phyloP scores from a whole-genome alignment of 2,113 vertebrate genomes.

The Pterocles gutturalis region DNA sequence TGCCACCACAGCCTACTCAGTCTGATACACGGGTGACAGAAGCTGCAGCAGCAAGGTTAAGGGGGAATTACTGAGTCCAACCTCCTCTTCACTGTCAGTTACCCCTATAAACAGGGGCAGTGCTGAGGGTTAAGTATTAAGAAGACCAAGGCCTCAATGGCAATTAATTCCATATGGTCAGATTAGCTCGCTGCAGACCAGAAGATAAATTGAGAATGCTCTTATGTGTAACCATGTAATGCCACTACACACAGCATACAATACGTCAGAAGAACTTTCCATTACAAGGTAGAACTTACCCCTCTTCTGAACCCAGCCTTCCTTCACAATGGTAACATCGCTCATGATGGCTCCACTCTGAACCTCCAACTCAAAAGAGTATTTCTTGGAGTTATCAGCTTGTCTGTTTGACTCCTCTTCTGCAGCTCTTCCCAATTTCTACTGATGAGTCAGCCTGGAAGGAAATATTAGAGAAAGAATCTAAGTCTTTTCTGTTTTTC shows the following conservation, averaged over 20 bases:
- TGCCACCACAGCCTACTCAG: background rate
- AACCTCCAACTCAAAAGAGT: conserved; percentile 86
- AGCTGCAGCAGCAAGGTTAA: conserved; percentile 5
- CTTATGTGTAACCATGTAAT: background rate
- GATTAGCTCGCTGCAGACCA: background rate
- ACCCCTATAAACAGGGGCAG: background rate
- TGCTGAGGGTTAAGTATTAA: background rate
- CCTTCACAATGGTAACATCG: conserved; percentile 99
- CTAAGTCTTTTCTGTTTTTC: conserved; percentile 82
- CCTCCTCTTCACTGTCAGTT: background rate
- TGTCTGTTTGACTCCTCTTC: conserved; percentile 82
- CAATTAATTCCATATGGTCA: background rate
- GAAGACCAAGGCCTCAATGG: background rate
- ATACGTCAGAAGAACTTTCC: background rate
- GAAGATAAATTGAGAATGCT: conserved; percentile 4
- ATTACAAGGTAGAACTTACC: conserved; percentile 82
- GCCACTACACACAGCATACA: rapidly evolving
- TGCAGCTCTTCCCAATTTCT: conserved; percentile 88
- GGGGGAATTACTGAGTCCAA: background rate
- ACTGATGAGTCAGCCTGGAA: conserved; percentile 95
- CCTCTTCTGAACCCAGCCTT: conserved; percentile 99
- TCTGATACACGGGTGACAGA: background rate
- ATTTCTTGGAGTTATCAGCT: conserved; percentile 82
- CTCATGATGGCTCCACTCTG: conserved; percentile 95
- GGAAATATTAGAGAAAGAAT: conserved; percentile 88